Conservation (phyloP, 2,797 vertebrate species). For the Enteromius fasciolatus region DNA sequence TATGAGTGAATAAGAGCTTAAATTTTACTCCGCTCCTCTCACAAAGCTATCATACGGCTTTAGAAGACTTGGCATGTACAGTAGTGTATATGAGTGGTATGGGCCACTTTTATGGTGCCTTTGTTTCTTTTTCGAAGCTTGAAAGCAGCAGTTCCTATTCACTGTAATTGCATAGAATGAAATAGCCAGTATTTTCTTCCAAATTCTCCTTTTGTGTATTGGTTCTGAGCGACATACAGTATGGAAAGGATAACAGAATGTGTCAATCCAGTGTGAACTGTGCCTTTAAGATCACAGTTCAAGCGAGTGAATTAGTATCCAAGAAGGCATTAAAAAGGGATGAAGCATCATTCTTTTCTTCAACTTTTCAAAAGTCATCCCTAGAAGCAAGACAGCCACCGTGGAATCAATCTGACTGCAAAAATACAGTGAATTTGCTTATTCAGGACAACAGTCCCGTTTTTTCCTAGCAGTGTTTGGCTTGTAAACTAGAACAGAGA, state of each 20-base stretch:
- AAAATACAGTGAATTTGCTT: conserved; percentile 24
- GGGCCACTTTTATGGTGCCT: background rate
- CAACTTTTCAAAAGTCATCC: conserved; percentile 8
- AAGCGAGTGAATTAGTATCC: background rate
- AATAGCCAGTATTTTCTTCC: background rate
- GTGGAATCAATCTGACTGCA: conserved; percentile 17
- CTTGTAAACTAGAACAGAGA: background rate
- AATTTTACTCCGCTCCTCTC: background rate
- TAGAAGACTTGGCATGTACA: background rate
- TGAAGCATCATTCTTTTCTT: conserved; percentile 32
- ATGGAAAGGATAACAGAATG: background rate
- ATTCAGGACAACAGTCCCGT: conserved; percentile 25
- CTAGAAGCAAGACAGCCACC: background rate
- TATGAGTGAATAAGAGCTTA: background rate
- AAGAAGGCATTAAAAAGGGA: conserved; percentile 20
- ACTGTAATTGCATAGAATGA: background rate
- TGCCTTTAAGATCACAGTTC: conserved; percentile 26
- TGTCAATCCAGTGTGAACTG: background rate
- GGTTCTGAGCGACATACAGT: background rate
- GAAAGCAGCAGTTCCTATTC: background rate
- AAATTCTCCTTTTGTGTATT: background rate
- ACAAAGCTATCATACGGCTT: background rate
- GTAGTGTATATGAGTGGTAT: background rate
- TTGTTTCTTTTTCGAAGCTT: background rate
- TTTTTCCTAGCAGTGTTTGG: conserved; percentile 5